Evolutionary conservation across 2,797 vertebrate genomes (phyloP).

Genomic region (Masticophis lateralis): DNA sequence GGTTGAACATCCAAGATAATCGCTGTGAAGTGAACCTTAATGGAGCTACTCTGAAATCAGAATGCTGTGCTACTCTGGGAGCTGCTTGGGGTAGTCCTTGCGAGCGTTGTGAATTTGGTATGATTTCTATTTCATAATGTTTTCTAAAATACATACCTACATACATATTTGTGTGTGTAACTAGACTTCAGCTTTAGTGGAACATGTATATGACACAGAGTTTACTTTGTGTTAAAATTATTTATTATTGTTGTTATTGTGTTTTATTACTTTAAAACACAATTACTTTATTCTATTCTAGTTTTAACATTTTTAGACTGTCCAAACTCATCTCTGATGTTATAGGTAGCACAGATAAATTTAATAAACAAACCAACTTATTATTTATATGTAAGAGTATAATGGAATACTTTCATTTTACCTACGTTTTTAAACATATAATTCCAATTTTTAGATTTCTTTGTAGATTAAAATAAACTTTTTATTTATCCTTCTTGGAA

Average conservation of each 20-base stretch:
- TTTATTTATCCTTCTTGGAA: background rate
- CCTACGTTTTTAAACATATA: background rate
- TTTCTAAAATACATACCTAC: background rate
- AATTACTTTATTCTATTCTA: background rate
- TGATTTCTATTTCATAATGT: background rate
- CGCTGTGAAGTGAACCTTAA: constrained; percentile 80
- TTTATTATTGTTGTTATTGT: background rate
- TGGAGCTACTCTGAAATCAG: constrained; percentile 77
- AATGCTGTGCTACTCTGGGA: constrained; percentile 78
- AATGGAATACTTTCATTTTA: background rate
- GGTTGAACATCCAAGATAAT: constrained; percentile 75
- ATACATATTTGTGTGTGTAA: background rate
- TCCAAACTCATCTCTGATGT: background rate
- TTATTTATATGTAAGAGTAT: background rate
- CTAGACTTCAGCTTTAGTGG: background rate
- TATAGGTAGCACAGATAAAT: background rate
- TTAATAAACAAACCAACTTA: background rate
- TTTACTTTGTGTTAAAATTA: background rate
- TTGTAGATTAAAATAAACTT: background rate
- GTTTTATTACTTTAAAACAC: background rate
- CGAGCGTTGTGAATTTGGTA: constrained; percentile 76
- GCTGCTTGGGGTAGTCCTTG: constrained; percentile 81
- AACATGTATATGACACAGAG: background rate
- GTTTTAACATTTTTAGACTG: background rate
- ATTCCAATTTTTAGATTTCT: background rate